Evolutionary conservation across 2,797 vertebrate genomes (phyloP).

Genomic region (Mormyrus hasselquistii): DNA sequence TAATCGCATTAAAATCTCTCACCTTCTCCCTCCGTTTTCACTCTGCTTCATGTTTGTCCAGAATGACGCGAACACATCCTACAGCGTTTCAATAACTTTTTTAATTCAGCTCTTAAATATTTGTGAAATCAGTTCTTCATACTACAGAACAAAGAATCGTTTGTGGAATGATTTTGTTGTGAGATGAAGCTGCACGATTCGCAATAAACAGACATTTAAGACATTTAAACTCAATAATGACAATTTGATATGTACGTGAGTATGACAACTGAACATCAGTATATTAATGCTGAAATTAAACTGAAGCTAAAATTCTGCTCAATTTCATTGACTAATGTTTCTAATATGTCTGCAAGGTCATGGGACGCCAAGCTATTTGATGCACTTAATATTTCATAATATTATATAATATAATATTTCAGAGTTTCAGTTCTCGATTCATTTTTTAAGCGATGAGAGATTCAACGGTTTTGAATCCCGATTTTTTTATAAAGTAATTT

Average conservation of each 20-base stretch:
- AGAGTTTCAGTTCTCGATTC: neutral
- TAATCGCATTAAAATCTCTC: neutral
- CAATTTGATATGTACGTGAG: neutral
- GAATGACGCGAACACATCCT: neutral
- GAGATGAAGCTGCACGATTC: neutral
- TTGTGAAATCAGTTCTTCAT: neutral
- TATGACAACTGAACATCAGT: neutral
- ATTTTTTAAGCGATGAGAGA: neutral
- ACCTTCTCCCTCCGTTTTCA: neutral
- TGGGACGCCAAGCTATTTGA: conserved; percentile 55
- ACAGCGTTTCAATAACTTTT: neutral
- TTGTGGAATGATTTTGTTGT: neutral
- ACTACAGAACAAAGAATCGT: neutral
- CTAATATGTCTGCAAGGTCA: conserved; percentile 65
- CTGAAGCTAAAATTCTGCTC: neutral
- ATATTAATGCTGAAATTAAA: neutral
- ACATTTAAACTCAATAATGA: neutral
- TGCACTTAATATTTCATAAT: no score
- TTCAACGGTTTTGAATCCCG: neutral
- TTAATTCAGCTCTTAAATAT: neutral
- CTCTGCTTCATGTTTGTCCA: neutral
- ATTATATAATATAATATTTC: conserved; percentile 66
- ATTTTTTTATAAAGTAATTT: neutral
- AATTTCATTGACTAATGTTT: conserved; percentile 63
- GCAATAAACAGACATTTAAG: neutral